phyloP scores from a whole-genome alignment of 30 jellyfish, hydroid and myxozoan species.

The Cassiopea xamachana region DNA sequence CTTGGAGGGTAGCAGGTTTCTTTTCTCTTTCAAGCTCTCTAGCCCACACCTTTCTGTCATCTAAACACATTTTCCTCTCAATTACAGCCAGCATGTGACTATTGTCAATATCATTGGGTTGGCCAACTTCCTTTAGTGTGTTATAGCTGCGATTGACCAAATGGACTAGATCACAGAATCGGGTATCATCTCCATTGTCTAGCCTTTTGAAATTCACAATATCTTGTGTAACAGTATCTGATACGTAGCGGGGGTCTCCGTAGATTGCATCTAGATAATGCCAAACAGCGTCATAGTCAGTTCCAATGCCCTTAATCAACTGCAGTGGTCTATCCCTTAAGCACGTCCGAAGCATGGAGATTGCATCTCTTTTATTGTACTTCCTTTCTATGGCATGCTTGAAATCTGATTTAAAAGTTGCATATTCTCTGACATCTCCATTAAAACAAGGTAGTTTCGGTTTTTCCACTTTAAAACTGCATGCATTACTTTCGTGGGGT shows the following conservation, averaged over 20 bases:
- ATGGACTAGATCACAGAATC: slow-evolving; percentile 73
- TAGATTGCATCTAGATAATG: slow-evolving; percentile 67
- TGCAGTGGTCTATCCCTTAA: slow-evolving; percentile 67
- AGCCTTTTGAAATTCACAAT: slow-evolving; percentile 51
- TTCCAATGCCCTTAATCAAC: slow-evolving; percentile 58
- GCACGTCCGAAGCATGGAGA: slow-evolving; percentile 51
- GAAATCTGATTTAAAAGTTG: slow-evolving; percentile 57
- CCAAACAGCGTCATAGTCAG: slow-evolving; percentile 73
- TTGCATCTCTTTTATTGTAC: slow-evolving; percentile 54
- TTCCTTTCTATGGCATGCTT: slow-evolving; percentile 57
- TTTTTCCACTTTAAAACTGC: slow-evolving; percentile 59
- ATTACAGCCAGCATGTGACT: slow-evolving; percentile 61
- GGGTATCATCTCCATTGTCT: slow-evolving; percentile 75
- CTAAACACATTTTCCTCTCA: slow-evolving; percentile 76
- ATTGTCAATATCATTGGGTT: slow-evolving; percentile 65
- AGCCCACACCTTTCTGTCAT: slow-evolving; percentile 69
- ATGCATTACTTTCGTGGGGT: slow-evolving; percentile 25
- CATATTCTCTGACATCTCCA: slow-evolving; percentile 65
- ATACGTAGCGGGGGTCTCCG: slow-evolving; percentile 73
- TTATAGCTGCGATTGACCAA: slow-evolving; percentile 67
- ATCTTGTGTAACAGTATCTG: slow-evolving; percentile 77
- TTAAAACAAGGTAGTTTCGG: slow-evolving; percentile 69
- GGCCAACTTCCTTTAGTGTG: slow-evolving; percentile 50
- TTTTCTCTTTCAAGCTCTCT: slow-evolving; percentile 38
- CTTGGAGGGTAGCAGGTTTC: slow-evolving; percentile 43